Conservation (phyloP, 1,140 invertebrate species). For the Caenorhabditis brenneri region DNA sequence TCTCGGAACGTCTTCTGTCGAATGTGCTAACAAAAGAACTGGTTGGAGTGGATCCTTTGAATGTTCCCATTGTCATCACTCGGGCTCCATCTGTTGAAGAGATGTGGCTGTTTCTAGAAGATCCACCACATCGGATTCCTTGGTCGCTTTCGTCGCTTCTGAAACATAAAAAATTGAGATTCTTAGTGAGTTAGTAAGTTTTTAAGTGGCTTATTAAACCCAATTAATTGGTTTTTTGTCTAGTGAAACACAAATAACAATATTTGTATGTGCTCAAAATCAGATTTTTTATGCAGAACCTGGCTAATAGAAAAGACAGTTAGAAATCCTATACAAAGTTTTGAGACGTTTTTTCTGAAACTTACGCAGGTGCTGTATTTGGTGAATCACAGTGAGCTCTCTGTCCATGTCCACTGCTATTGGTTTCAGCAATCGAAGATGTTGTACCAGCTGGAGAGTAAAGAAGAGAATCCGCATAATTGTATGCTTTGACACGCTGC, state of each 20-base stretch:
- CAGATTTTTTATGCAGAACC: too few species aligned
- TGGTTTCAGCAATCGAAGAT: conserved; percentile 47
- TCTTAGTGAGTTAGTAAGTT: too few species aligned
- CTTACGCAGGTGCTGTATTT: not conserved
- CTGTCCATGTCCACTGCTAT: conserved; percentile 19
- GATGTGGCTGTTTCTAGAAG: conserved; percentile 48
- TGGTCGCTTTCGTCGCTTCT: conserved; percentile 50
- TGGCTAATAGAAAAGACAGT: too few species aligned
- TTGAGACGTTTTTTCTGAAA: not conserved
- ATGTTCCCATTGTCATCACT: conserved; percentile 31
- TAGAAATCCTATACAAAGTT: too few species aligned
- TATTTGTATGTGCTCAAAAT: too few species aligned
- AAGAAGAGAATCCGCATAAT: conserved; percentile 48
- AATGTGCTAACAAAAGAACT: conserved; percentile 34
- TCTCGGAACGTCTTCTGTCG: conserved; percentile 28
- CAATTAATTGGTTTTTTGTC: too few species aligned
- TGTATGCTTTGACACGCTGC: conserved; percentile 48
- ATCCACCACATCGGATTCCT: conserved; percentile 48
- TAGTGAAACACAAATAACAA: too few species aligned
- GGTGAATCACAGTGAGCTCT: conserved; percentile 37
- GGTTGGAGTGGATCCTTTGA: conserved; percentile 12
- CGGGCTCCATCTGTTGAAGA: conserved; percentile 45
- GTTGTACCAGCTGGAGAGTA: conserved; percentile 50
- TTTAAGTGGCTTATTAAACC: too few species aligned
- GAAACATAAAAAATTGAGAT: not conserved